phyloP scores from a whole-genome alignment of 2,888 invertebrate genomes.

The Sphinx pinastri region DNA sequence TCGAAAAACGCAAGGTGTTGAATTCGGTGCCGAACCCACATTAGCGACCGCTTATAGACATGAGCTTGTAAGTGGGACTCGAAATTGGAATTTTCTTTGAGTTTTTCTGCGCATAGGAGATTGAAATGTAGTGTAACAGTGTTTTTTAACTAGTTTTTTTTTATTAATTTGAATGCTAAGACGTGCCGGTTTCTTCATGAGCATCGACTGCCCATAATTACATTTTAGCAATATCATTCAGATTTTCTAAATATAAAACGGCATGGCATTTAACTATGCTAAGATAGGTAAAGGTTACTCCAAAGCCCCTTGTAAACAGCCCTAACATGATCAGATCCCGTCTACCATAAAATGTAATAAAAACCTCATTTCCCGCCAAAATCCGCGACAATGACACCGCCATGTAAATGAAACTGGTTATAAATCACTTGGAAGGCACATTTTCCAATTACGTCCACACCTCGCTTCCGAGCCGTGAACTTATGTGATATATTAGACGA shows the following conservation, averaged over 20 bases:
- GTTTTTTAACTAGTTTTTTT: too few species aligned
- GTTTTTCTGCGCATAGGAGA: neutral
- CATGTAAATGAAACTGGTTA: constrained; percentile 54
- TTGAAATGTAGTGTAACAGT: neutral
- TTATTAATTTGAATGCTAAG: too few species aligned
- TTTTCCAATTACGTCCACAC: constrained; percentile 27
- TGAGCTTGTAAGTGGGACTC: neutral
- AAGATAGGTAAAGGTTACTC: too few species aligned
- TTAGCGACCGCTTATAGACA: neutral
- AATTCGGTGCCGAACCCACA: neutral
- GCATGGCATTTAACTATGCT: too few species aligned
- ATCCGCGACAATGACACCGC: constrained; percentile 5
- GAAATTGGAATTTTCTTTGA: neutral
- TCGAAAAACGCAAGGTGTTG: constrained; percentile 22
- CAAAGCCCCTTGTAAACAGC: neutral
- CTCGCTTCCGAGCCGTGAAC: constrained; percentile 9
- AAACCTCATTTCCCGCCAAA: constrained; percentile 2
- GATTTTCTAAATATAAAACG: too few species aligned
- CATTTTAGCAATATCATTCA: too few species aligned
- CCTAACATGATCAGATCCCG: neutral
- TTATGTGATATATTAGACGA: constrained; percentile 21
- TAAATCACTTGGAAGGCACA: constrained; percentile 53
- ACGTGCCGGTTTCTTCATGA: too few species aligned
- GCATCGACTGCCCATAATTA: too few species aligned
- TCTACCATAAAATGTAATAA: constrained; percentile 17